Conservation (phyloP, 2,888 invertebrate species). For the Pseudanteris insignis region DNA sequence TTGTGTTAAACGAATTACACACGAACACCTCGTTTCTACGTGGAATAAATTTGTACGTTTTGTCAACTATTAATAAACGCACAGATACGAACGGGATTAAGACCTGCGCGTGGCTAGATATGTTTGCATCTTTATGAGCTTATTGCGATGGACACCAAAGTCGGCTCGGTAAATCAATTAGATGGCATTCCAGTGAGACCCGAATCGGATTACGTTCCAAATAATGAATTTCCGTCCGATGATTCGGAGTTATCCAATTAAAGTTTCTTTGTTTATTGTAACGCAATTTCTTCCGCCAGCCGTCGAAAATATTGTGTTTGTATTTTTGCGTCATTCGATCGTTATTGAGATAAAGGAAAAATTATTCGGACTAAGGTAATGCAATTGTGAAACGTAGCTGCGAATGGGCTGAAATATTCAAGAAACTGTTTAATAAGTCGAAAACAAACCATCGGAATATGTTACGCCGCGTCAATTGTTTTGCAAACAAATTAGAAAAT, state of each 20-base stretch:
- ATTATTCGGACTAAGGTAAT: no score
- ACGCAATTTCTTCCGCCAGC: no score
- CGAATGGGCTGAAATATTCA: no score
- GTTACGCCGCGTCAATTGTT: constrained; percentile 12
- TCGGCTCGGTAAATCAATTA: constrained; percentile 33
- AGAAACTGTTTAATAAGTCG: no score
- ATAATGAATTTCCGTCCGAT: constrained; percentile 25
- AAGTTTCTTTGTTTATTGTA: background rate
- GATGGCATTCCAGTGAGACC: constrained; percentile 8
- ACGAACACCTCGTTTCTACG: constrained; percentile 25
- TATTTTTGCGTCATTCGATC: no score
- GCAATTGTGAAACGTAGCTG: no score
- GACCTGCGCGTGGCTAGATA: constrained; percentile 19
- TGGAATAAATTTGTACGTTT: constrained; percentile 38
- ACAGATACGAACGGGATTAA: constrained; percentile 8
- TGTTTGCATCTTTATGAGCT: constrained; percentile 34
- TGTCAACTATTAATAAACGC: constrained; percentile 37
- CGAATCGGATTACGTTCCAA: constrained; percentile 29
- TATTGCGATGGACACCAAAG: constrained; percentile 25
- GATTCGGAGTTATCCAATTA: constrained; percentile 3
- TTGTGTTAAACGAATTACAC: constrained; percentile 36
- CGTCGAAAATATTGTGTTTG: no score
- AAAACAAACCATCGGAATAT: background rate
- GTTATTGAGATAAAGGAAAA: no score
- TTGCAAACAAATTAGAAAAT: constrained; percentile 25